Evolutionary conservation across 2,797 vertebrate genomes (phyloP).

Genomic region (Cercopithecus neglectus): DNA sequence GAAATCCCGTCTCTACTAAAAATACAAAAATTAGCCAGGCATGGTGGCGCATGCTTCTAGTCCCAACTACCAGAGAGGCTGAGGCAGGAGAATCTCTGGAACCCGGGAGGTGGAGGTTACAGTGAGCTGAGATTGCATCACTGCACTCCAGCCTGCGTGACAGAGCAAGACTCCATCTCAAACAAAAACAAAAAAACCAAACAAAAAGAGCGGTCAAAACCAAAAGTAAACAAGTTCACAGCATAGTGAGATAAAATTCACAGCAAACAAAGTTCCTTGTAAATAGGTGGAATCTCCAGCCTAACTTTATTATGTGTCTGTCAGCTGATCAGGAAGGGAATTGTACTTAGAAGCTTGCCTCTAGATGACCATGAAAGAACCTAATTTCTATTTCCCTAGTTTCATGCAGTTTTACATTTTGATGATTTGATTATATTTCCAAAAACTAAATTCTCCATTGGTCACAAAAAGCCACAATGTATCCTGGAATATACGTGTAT

Average conservation of each 20-base stretch:
- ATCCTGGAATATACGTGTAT: neutral
- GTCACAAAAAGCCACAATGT: neutral
- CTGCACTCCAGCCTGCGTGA: neutral
- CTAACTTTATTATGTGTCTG: neutral
- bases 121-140: neutral
- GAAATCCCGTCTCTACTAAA: neutral
- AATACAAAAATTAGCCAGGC: neutral
- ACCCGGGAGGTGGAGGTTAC: neutral
- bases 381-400: constrained; percentile 2
- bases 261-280: neutral
- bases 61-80: neutral
- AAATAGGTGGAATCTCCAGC: neutral
- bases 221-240: neutral
- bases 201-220: neutral
- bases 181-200: neutral
- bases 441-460: neutral
- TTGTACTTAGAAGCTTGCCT: neutral
- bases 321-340: neutral
- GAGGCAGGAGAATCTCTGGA: neutral
- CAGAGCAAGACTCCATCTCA: neutral
- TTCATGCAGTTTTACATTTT: constrained; percentile 20
- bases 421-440: neutral
- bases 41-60: neutral
- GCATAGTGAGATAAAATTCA: neutral
- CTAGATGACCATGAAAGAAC: neutral